Conservation (phyloP, 2,113 vertebrate genomes). For the Larimichthys polyactis region DNA sequence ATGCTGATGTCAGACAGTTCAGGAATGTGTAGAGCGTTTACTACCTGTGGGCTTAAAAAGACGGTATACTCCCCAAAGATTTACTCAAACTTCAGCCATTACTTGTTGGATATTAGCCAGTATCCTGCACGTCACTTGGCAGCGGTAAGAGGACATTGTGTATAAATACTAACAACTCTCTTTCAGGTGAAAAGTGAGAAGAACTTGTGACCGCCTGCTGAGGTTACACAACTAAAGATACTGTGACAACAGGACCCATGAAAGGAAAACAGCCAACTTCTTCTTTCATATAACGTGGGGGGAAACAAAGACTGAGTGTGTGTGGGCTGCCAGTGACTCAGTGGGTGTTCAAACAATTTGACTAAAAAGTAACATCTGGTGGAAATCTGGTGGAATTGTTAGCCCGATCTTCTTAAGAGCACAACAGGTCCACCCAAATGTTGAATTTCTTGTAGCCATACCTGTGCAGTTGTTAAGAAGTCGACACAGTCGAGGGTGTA, state of each 20-base stretch:
- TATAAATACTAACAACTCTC: neutral
- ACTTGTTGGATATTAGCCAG: no score
- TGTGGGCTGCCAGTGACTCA: neutral
- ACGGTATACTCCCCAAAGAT: neutral
- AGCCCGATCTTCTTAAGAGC: neutral
- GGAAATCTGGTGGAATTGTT: neutral
- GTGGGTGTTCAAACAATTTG: neutral
- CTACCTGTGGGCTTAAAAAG: neutral
- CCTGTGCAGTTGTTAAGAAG: slow-evolving; percentile 90
- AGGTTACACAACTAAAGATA: neutral
- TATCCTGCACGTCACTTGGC: neutral
- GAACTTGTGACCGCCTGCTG: neutral
- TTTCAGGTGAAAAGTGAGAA: neutral
- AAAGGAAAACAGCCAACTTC: neutral
- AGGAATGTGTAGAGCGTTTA: neutral
- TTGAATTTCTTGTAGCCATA: slow-evolving; percentile 44
- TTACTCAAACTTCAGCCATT: neutral
- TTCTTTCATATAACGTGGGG: neutral
- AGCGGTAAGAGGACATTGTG: neutral
- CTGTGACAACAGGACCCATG: neutral
- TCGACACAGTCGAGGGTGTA: slow-evolving; percentile 91
- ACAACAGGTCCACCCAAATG: neutral
- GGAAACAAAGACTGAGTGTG: neutral
- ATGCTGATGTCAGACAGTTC: neutral
- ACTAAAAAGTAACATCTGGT: neutral